Base-by-base conservation (phyloP, 2,113 vertebrate genomes). In the Rhinopomastus cyanomelas region DNA sequence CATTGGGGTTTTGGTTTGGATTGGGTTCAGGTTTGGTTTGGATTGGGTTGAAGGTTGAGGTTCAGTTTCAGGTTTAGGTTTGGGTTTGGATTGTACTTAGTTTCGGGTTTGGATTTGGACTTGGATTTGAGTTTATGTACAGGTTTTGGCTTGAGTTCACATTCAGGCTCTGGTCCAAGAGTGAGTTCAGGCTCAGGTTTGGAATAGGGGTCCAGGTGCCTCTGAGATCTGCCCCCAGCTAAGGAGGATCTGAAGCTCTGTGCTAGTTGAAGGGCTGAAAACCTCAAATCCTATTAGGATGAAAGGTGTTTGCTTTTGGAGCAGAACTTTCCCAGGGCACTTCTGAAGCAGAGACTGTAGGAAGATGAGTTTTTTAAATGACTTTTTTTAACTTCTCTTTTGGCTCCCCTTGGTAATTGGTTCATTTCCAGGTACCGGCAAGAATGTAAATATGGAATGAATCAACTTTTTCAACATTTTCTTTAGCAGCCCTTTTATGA, bases 391-490 rank as follows among this genome's bases (percentile, higher is more conserved):
- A 97, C 97, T 97, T 95, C 96, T 96, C 83, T 96, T 96, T 92
- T 97, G 96, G 97, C 97, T 96, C 90, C 36, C 20, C 14, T 91
- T 71, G 91, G 93, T 93, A 94, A 96, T 96, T 98, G 97, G 96
- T 98, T 97, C 97, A 95, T 96, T 97, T 98, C 98, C 97, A 98
- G 97, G 97, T 97, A 97, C 97, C 95, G 94, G 97, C 96, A 97
- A 96, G 97, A 98, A 98, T 97, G 97, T 97, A 98, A 98, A 98
- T 98, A 98, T 98, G 98, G 97, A 97, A 97, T 97, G 97, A 98
- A 98, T 98, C 97, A 98, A 98, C 96, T 98, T 98, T 98, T 98
- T 98, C 97, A 98, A 98, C 97, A 96, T 98, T 98, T 98, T 97
- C 98, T 97, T 97, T 97, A 96, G 97, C 97, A 97, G 97, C 89